phyloP scores from a whole-genome alignment of 2,888 invertebrate genomes.

The Syritta pipiens region DNA sequence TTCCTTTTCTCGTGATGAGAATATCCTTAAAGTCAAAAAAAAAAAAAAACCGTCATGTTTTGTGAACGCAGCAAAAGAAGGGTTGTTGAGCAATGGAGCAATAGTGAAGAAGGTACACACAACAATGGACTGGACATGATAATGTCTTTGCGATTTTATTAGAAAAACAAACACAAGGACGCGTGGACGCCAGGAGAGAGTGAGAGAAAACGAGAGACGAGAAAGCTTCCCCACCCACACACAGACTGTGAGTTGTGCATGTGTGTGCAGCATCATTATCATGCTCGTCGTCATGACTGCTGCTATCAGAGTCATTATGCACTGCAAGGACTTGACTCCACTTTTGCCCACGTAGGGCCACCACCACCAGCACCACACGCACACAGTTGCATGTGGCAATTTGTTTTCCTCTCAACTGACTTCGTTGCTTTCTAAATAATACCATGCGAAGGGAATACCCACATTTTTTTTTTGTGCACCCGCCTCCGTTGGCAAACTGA shows the following conservation, averaged over 20 bases:
- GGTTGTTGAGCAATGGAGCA: constrained; percentile 21
- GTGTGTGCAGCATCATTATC: constrained; percentile 41
- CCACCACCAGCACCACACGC: constrained; percentile 17
- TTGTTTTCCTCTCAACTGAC: constrained; percentile 55
- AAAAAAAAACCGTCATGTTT: constrained; percentile 23
- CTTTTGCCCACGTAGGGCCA: constrained; percentile 15
- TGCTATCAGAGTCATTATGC: constrained; percentile 45
- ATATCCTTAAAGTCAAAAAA: constrained; percentile 57
- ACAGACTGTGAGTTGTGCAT: too few species aligned
- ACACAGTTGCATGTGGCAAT: constrained; percentile 36
- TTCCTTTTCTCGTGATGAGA: constrained; percentile 42
- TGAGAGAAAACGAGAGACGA: neutral
- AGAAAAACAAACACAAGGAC: constrained; percentile 28
- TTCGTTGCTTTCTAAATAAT: constrained; percentile 43
- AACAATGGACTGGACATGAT: constrained; percentile 51
- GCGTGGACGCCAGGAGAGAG: neutral
- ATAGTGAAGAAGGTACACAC: neutral
- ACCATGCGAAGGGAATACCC: constrained; percentile 1
- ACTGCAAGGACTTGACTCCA: constrained; percentile 45
- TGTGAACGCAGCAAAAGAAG: constrained; percentile 12
- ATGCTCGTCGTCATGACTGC: constrained; percentile 29
- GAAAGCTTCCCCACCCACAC: constrained; percentile 3
- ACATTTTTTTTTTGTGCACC: neutral
- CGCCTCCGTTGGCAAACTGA: neutral
- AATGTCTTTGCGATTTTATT: constrained; percentile 51